phyloP scores from a whole-genome alignment of 1,140 invertebrate genomes.

The Heliothis virescens region DNA sequence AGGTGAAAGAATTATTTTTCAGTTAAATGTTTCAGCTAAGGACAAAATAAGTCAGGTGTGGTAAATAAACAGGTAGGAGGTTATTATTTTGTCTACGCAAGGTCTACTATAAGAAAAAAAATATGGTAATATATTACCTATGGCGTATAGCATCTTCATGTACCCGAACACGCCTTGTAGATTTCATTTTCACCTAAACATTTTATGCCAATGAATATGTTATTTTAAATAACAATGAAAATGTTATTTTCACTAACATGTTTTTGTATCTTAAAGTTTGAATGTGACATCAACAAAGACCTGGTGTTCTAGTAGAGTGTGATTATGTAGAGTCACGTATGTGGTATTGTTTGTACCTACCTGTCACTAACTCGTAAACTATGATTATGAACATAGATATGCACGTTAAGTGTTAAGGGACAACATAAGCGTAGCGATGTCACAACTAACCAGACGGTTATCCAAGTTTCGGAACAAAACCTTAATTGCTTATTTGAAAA shows the following conservation, averaged over 20 bases:
- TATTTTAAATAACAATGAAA: constrained; percentile 50
- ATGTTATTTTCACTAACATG: constrained; percentile 5
- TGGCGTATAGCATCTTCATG: constrained; percentile 84
- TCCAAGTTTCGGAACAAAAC: neutral
- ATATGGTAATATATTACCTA: constrained; percentile 77
- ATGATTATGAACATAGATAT: neutral
- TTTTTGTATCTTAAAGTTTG: constrained; percentile 13
- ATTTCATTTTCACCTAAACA: constrained; percentile 85
- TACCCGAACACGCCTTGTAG: constrained; percentile 83
- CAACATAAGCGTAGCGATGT: constrained; percentile 8
- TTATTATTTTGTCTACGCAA: constrained; percentile 63
- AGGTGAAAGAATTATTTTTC: constrained; percentile 32
- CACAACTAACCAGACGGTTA: constrained; percentile 1
- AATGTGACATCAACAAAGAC: neutral
- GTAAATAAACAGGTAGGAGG: constrained; percentile 47
- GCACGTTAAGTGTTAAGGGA: neutral
- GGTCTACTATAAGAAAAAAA: constrained; percentile 72
- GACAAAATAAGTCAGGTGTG: constrained; percentile 28
- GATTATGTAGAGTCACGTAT: constrained; percentile 17
- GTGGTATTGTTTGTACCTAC: constrained; percentile 32
- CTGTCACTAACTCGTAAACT: neutral
- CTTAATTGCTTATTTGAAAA: neutral
- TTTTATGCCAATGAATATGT: constrained; percentile 83
- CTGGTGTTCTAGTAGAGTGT: constrained; percentile 13
- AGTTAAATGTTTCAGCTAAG: constrained; percentile 48